Percentiles rank a stretch among this genome's conserved stretches.
phyloP scores from a whole-genome alignment of 2,113 vertebrate species.

The Ardeotis arabs region DNA sequence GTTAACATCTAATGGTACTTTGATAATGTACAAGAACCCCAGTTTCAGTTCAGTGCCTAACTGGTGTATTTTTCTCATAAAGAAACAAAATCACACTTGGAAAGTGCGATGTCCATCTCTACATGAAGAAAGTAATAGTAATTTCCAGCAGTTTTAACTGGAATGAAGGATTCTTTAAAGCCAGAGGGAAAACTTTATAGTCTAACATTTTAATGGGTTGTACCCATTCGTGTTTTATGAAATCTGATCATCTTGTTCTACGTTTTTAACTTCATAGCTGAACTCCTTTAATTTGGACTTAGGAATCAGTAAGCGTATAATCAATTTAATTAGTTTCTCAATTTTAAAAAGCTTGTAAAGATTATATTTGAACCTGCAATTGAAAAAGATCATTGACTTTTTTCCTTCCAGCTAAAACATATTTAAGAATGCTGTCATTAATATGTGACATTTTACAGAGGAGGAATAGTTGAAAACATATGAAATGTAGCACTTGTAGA shows the following conservation, averaged over 20 bases:
- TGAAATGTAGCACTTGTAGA: conserved; percentile 10
- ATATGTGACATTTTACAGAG: conserved; percentile 2
- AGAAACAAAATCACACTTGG: neutral
- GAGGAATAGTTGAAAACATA: conserved; percentile 10
- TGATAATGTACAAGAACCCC: accelerated
- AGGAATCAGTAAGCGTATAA: conserved; percentile 27
- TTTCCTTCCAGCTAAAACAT: conserved; percentile 26
- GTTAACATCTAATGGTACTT: neutral
- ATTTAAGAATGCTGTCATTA: neutral
- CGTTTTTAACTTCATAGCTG: conserved; percentile 29
- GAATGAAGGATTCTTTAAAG: neutral
- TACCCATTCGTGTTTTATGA: neutral
- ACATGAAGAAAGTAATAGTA: neutral
- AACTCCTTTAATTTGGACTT: conserved; percentile 26
- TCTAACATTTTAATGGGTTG: neutral
- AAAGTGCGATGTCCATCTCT: neutral
- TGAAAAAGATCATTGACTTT: neutral
- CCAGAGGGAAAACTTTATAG: neutral
- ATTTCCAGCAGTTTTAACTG: neutral
- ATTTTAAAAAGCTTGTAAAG: conserved; percentile 13
- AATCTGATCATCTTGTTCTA: conserved; percentile 7
- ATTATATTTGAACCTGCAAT: neutral
- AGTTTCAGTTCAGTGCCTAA: neutral
- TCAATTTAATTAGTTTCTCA: conserved; percentile 7
- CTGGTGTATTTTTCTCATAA: neutral